phyloP scores from a whole-genome alignment of 2,797 vertebrate genomes.

The Chanos chanos region DNA sequence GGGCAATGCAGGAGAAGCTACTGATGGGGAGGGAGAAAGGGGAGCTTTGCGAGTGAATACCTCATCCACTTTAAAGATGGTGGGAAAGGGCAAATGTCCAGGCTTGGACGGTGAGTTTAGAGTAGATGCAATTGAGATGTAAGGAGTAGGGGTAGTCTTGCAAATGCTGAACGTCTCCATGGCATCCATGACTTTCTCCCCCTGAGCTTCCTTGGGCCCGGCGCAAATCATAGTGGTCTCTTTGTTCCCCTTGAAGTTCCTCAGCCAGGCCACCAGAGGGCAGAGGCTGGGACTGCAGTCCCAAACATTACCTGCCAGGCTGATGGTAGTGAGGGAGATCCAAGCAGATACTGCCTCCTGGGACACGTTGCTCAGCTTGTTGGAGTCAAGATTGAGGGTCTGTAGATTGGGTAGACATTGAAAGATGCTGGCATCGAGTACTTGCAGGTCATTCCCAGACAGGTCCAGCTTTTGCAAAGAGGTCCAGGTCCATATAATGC shows the following conservation, averaged over 20 bases:
- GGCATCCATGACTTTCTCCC: constrained; percentile 89
- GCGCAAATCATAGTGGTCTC: constrained; percentile 93
- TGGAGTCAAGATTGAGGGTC: constrained; percentile 95
- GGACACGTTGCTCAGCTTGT: constrained; percentile 93
- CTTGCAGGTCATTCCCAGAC: constrained; percentile 90
- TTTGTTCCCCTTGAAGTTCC: constrained; percentile 92
- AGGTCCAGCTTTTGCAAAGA: constrained; percentile 96
- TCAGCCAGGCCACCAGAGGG: constrained; percentile 89
- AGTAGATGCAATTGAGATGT: constrained; percentile 73
- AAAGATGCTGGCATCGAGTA: constrained; percentile 84
- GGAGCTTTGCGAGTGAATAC: constrained; percentile 56
- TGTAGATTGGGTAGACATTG: constrained; percentile 94
- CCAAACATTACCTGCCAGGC: constrained; percentile 94
- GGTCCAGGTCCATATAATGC: constrained; percentile 94
- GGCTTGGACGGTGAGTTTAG: constrained; percentile 69
- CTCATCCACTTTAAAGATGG: constrained; percentile 69
- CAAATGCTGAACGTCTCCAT: constrained; percentile 89
- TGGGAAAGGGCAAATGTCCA: constrained; percentile 71
- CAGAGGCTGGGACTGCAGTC: constrained; percentile 91
- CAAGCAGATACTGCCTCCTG: constrained; percentile 87
- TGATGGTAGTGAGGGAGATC: constrained; percentile 95
- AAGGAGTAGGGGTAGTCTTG: constrained; percentile 73
- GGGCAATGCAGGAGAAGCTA: constrained; percentile 68
- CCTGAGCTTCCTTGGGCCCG: constrained; percentile 89
- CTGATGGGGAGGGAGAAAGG: constrained; percentile 66